phyloP scores from a whole-genome alignment of 2,888 invertebrate genomes.

The Calliscelio sp. region DNA sequence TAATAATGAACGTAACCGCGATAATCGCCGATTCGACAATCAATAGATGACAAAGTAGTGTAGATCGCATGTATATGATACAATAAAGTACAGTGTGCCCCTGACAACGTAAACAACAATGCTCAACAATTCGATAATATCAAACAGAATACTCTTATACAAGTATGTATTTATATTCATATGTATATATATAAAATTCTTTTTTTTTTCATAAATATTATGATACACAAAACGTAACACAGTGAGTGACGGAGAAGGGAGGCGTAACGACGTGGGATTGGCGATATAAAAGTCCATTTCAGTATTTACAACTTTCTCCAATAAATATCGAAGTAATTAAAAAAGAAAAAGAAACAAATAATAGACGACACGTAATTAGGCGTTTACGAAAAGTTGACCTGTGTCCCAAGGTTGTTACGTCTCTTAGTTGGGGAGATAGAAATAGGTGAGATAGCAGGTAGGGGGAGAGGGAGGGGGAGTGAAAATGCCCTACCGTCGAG shows the following conservation, averaged over 20 bases:
- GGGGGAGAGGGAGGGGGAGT: constrained; percentile 3
- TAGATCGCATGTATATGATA: constrained; percentile 79
- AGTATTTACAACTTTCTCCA: constrained; percentile 52
- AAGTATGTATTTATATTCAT: constrained; percentile 71
- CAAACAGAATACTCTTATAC: constrained; percentile 84
- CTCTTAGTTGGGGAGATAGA: constrained; percentile 18
- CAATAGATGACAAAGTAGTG: constrained; percentile 38
- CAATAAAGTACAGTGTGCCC: constrained; percentile 85
- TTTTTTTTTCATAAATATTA: constrained; percentile 81
- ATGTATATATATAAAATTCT: constrained; percentile 76
- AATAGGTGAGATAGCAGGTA: constrained; percentile 8
- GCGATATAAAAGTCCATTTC: constrained; percentile 29
- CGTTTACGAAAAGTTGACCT: neutral
- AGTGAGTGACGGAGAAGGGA: constrained; percentile 61
- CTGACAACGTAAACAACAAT: constrained; percentile 85
- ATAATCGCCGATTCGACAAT: constrained; percentile 43
- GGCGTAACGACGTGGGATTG: constrained; percentile 22
- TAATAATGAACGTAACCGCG: constrained; percentile 16
- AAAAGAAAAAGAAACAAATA: constrained; percentile 17
- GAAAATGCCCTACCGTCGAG: constrained; percentile 59
- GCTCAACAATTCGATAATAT: constrained; percentile 85
- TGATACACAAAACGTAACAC: constrained; percentile 85
- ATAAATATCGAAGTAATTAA: constrained; percentile 41
- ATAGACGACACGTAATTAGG: constrained; percentile 3
- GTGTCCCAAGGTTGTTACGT: constrained; percentile 35